These are phyloP conservation scores for Drosophila eohydei DNA, from an alignment of 2,888 invertebrate species.

Conservation along the genomic window DNA sequence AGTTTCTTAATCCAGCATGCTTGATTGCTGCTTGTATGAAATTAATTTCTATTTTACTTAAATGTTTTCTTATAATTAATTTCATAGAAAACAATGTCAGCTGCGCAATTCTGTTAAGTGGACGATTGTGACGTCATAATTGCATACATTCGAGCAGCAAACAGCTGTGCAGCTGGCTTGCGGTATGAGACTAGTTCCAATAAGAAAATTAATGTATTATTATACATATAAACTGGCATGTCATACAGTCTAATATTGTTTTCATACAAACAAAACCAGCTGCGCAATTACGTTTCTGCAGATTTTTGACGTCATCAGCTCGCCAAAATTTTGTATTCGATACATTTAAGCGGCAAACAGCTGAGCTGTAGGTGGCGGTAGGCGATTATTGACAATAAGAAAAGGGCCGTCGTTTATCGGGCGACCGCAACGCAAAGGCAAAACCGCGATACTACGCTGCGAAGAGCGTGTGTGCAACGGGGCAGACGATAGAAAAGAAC, in stretches of 20 bases:
- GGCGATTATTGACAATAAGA: constrained; percentile 22
- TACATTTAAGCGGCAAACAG: constrained; percentile 29
- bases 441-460: constrained; percentile 21
- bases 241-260: neutral
- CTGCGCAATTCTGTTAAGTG: neutral
- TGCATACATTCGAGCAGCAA: neutral
- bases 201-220: no score
- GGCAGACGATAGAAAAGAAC: constrained; percentile 1
- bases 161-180: neutral
- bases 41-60: neutral
- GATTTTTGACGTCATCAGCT: constrained; percentile 19
- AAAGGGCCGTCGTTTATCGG: constrained; percentile 41
- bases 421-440: constrained; percentile 28
- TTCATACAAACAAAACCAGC: neutral
- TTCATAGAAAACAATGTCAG: neutral
- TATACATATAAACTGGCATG: no score
- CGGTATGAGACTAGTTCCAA: neutral
- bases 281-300: neutral
- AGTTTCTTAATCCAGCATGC: neutral
- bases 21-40: neutral
- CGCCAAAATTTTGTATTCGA: constrained; percentile 1
- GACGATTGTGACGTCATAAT: neutral
- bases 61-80: neutral
- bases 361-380: constrained; percentile 22
- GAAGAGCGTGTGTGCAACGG: constrained; percentile 34